These are phyloP conservation scores for Caracal caracal DNA, from an alignment of 2,113 vertebrate genomes.

Conservation along the genomic window DNA sequence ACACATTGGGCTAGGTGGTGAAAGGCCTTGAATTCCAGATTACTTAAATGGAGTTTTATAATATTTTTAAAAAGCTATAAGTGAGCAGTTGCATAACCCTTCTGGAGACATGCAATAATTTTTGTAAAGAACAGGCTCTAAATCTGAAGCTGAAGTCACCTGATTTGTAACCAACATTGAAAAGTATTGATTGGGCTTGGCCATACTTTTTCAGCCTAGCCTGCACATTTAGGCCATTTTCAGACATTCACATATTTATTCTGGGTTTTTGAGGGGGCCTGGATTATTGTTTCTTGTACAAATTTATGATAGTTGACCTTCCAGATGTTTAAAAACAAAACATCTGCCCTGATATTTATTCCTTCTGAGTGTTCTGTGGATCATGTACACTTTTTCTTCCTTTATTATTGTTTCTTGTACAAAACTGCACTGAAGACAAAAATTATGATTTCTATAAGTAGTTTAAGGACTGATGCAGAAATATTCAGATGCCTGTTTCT, in stretches of 20 bases:
- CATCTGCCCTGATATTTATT: neutral
- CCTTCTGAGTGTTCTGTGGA: neutral
- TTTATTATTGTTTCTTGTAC: neutral
- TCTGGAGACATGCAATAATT: neutral
- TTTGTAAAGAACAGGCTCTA: conserved; percentile 4
- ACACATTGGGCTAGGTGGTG: neutral
- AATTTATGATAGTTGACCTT: conserved; percentile 5
- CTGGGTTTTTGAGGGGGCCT: neutral
- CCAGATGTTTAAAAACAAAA: neutral
- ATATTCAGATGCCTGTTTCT: neutral
- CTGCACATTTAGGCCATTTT: neutral
- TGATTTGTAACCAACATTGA: conserved; percentile 11
- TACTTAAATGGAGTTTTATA: neutral
- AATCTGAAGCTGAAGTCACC: neutral
- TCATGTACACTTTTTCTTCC: neutral
- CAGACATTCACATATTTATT: neutral
- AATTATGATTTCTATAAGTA: neutral
- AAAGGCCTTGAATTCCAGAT: conserved; percentile 13
- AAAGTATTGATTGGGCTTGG: neutral
- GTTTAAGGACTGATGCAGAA: neutral
- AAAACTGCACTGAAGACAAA: neutral
- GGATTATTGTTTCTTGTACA: neutral
- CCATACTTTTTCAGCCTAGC: neutral
- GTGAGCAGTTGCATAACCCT: neutral
- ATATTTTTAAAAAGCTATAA: neutral